Conservation (phyloP, 2,113 vertebrate species). For the Tichodroma muraria region DNA sequence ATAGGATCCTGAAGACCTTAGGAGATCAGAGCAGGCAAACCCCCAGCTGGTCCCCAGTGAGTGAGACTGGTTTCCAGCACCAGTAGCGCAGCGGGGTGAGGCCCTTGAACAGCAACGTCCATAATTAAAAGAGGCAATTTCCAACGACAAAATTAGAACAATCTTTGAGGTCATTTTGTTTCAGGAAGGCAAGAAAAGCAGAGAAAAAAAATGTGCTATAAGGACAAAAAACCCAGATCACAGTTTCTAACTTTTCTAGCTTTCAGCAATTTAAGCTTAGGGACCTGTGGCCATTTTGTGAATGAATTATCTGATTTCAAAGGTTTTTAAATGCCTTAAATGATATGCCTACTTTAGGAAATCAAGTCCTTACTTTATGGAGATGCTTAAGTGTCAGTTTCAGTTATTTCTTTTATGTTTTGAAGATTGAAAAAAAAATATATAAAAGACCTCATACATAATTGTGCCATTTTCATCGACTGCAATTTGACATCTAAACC, state of each 20-base stretch:
- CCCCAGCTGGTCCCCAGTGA: background rate
- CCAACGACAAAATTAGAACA: background rate
- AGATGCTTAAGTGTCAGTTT: background rate
- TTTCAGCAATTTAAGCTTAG: background rate
- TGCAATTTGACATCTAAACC: background rate
- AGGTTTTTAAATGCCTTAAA: background rate
- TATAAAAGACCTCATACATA: background rate
- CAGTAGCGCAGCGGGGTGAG: background rate
- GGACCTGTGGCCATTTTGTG: background rate
- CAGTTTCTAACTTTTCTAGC: background rate
- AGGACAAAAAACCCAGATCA: background rate
- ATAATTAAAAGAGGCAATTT: background rate
- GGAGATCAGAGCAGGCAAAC: background rate
- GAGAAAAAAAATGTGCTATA: background rate
- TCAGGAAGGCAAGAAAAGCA: background rate
- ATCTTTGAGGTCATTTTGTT: background rate
- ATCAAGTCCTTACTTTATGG: background rate
- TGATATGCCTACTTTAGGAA: background rate
- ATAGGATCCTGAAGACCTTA: background rate
- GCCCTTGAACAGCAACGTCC: background rate
- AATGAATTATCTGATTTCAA: background rate
- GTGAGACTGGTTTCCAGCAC: background rate
- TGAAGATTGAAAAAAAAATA: background rate
- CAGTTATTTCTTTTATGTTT: background rate
- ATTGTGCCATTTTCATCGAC: background rate